phyloP scores from a whole-genome alignment of 2,113 vertebrate genomes.

The Toxotes chatareus region DNA sequence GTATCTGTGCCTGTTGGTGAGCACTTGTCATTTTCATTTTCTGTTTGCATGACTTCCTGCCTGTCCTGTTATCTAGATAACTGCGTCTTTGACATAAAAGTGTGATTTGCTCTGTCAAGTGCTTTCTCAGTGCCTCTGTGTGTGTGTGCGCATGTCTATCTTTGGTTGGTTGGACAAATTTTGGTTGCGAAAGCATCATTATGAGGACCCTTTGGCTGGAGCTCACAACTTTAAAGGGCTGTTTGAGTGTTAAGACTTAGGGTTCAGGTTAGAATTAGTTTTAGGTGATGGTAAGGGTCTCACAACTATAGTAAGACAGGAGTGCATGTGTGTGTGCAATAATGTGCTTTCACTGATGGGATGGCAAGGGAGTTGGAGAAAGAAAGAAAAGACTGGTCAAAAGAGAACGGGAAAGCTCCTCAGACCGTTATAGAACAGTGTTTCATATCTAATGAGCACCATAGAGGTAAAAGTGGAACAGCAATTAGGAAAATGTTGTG shows the following conservation, averaged over 20 bases:
- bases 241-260: too few relatives aligned
- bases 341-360: constrained; percentile 28
- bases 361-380: background rate
- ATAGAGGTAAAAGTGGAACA: too few relatives aligned
- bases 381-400: background rate
- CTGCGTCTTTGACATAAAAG: constrained; percentile 26
- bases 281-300: too few relatives aligned
- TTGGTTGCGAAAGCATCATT: too few relatives aligned
- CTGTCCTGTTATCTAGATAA: constrained; percentile 29
- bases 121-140: background rate
- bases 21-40: constrained; percentile 28
- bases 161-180: too few relatives aligned
- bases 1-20: constrained; percentile 32
- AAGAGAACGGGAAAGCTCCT: constrained; percentile 11
- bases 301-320: too few relatives aligned
- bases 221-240: too few relatives aligned
- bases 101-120: constrained; percentile 29
- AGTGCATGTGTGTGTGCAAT: background rate
- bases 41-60: constrained; percentile 23
- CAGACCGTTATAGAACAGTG: background rate
- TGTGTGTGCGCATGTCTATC: too few relatives aligned
- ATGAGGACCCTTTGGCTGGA: too few relatives aligned
- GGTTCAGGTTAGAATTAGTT: too few relatives aligned
- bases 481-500: background rate
- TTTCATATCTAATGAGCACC: background rate